These are phyloP conservation scores for Coecobrya sp. DNA, from an alignment of 2,888 invertebrate genomes.

Conservation along the genomic window DNA sequence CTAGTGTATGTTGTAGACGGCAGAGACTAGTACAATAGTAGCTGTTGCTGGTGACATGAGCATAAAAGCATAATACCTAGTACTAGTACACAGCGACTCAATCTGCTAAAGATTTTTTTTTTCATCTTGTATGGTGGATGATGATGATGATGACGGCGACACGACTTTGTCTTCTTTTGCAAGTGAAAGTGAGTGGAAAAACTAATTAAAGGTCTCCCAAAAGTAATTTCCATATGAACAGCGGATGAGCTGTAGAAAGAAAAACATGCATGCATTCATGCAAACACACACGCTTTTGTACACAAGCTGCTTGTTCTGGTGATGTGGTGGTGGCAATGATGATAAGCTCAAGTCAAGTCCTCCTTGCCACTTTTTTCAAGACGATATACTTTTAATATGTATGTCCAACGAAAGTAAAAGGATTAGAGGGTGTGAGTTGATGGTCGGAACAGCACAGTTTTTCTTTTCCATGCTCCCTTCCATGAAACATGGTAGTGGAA, in stretches of 20 bases:
- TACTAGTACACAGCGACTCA: background rate
- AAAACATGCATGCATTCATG: slow-evolving; percentile 28
- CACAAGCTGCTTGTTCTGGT: background rate
- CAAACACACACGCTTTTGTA: too few relatives aligned
- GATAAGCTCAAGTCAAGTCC: slow-evolving; percentile 38
- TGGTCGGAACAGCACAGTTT: background rate
- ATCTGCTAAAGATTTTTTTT: slow-evolving; percentile 26
- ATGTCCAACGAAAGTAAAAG: background rate
- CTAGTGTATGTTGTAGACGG: background rate
- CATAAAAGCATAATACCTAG: background rate
- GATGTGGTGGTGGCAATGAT: slow-evolving; percentile 15
- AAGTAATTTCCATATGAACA: slow-evolving; percentile 67
- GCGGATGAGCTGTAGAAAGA: slow-evolving; percentile 29
- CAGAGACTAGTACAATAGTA: too few relatives aligned
- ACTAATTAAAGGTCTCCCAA: slow-evolving; percentile 76
- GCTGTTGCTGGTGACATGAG: slow-evolving; percentile 52
- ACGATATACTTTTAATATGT: background rate
- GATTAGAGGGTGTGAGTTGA: background rate
- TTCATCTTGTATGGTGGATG: slow-evolving; percentile 5
- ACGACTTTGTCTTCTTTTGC: slow-evolving; percentile 15
- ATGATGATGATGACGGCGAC: slow-evolving; percentile 40
- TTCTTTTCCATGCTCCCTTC: background rate
- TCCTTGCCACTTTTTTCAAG: too few relatives aligned
- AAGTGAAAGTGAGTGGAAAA: slow-evolving; percentile 77
- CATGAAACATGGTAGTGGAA: too few relatives aligned